Evolutionary conservation across 2,888 invertebrate species (phyloP).

Genomic region (Hemaris fuciformis): DNA sequence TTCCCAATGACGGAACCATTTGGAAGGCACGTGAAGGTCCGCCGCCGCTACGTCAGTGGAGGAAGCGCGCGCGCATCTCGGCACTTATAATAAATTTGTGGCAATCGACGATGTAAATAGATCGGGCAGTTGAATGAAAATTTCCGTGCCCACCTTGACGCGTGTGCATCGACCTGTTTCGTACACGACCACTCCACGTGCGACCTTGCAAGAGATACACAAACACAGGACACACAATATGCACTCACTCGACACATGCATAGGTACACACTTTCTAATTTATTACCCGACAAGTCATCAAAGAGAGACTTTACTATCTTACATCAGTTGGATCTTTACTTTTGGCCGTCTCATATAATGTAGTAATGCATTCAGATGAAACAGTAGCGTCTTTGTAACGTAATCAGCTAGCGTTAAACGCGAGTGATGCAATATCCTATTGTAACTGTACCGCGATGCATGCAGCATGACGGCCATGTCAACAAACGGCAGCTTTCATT

Average conservation of each 20-base stretch:
- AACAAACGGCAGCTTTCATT: slow-evolving; percentile 13
- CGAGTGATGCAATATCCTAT: slow-evolving; percentile 9
- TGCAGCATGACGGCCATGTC: slow-evolving; percentile 7
- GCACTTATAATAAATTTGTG: slow-evolving; percentile 62
- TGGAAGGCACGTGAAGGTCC: slow-evolving; percentile 55
- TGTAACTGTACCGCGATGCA: slow-evolving; percentile 3
- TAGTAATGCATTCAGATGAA: background rate
- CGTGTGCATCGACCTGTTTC: slow-evolving; percentile 75
- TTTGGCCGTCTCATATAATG: background rate
- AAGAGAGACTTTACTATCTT: slow-evolving; percentile 1
- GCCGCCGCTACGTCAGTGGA: slow-evolving; percentile 56
- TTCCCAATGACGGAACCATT: slow-evolving; percentile 16
- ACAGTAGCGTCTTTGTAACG: slow-evolving; percentile 8
- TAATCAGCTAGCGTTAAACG: slow-evolving; percentile 10
- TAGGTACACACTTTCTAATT: slow-evolving; percentile 55
- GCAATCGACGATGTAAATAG: slow-evolving; percentile 69
- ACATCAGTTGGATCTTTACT: background rate
- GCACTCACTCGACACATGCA: slow-evolving; percentile 45
- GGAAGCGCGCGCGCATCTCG: slow-evolving; percentile 69
- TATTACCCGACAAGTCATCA: slow-evolving; percentile 29
- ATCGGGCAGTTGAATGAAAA: slow-evolving; percentile 74
- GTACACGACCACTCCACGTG: slow-evolving; percentile 63
- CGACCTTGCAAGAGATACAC: slow-evolving; percentile 72
- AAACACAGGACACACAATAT: slow-evolving; percentile 57
- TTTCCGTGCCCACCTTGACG: slow-evolving; percentile 71